Evolutionary conservation across 2,113 vertebrate genomes (phyloP).

Genomic region (Epinephelus moara): DNA sequence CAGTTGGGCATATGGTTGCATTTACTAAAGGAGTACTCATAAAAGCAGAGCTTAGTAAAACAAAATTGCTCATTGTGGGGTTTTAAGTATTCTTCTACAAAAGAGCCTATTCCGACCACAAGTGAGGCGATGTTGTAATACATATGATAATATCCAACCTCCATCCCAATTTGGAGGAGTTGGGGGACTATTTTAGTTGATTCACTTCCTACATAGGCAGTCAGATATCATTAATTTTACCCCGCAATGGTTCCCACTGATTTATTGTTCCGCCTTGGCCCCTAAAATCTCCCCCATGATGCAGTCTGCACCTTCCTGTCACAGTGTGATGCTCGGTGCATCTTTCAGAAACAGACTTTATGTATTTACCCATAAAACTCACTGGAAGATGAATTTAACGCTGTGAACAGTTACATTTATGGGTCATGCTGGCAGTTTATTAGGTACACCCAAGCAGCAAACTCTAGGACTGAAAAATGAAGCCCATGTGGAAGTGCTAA

Average conservation of each 20-base stretch:
- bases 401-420: neutral
- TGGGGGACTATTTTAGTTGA: slow-evolving; percentile 55
- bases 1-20: slow-evolving; percentile 78
- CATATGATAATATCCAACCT: slow-evolving; percentile 67
- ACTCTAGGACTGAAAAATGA: too few species aligned
- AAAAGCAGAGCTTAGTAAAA: slow-evolving; percentile 77
- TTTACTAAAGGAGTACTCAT: slow-evolving; percentile 73
- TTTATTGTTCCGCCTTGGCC: slow-evolving; percentile 56
- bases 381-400: slow-evolving; percentile 12
- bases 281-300: slow-evolving; percentile 46
- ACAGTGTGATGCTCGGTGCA: slow-evolving; percentile 7
- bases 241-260: slow-evolving; percentile 44
- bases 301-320: slow-evolving; percentile 26
- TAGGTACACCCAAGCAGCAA: too few species aligned
- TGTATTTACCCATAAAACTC: slow-evolving; percentile 18
- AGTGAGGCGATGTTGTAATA: slow-evolving; percentile 68
- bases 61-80: slow-evolving; percentile 74
- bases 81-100: slow-evolving; percentile 73
- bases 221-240: slow-evolving; percentile 69
- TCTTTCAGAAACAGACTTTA: slow-evolving; percentile 29
- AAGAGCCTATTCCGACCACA: slow-evolving; percentile 66
- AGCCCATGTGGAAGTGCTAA: too few species aligned
- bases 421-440: neutral
- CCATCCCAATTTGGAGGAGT: slow-evolving; percentile 59
- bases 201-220: slow-evolving; percentile 69